Percentiles rank a stretch among this genome's conserved stretches.
These are phyloP conservation scores for Ceratina calcarata DNA, from an alignment of 1,140 invertebrate species.

Conservation along the genomic window DNA sequence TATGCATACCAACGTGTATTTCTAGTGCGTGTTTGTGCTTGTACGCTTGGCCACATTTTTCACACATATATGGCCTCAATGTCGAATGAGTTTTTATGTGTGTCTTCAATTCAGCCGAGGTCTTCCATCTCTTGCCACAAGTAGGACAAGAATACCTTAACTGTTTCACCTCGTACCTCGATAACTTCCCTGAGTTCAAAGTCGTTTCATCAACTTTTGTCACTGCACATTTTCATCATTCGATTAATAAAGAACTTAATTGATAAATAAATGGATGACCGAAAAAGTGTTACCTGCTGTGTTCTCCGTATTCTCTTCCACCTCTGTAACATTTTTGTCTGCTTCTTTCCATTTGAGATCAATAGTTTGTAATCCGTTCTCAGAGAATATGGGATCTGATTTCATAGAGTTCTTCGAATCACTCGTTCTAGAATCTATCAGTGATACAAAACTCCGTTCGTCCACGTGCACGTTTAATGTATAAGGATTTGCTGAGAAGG, in stretches of 20 bases:
- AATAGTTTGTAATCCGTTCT: slow-evolving; percentile 29
- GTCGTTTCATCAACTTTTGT: slow-evolving; percentile 14
- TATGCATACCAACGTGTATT: slow-evolving; percentile 85
- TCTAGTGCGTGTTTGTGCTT: slow-evolving; percentile 84
- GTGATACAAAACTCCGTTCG: slow-evolving; percentile 20
- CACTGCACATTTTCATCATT: not conserved
- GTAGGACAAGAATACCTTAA: slow-evolving; percentile 69
- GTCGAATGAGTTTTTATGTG: slow-evolving; percentile 78
- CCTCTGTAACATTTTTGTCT: slow-evolving; percentile 25
- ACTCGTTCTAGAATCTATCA: not conserved
- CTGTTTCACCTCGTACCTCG: slow-evolving; percentile 57
- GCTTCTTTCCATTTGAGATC: slow-evolving; percentile 33
- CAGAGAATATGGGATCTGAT: slow-evolving; percentile 22
- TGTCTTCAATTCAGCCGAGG: slow-evolving; percentile 73
- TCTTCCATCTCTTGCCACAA: slow-evolving; percentile 77
- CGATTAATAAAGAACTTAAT: slow-evolving; percentile 9
- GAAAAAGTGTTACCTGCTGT: slow-evolving; percentile 26
- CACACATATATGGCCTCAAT: slow-evolving; percentile 80
- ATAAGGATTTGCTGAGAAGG: slow-evolving; percentile 14
- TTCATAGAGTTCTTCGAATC: slow-evolving; percentile 24
- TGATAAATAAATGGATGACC: not conserved
- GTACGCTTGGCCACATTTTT: slow-evolving; percentile 85
- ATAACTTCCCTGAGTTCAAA: slow-evolving; percentile 50
- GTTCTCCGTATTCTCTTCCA: slow-evolving; percentile 25
- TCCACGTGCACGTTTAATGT: slow-evolving; percentile 17